These are phyloP conservation scores for Gulo gulo DNA, from an alignment of 2,113 vertebrate genomes.

Conservation along the genomic window DNA sequence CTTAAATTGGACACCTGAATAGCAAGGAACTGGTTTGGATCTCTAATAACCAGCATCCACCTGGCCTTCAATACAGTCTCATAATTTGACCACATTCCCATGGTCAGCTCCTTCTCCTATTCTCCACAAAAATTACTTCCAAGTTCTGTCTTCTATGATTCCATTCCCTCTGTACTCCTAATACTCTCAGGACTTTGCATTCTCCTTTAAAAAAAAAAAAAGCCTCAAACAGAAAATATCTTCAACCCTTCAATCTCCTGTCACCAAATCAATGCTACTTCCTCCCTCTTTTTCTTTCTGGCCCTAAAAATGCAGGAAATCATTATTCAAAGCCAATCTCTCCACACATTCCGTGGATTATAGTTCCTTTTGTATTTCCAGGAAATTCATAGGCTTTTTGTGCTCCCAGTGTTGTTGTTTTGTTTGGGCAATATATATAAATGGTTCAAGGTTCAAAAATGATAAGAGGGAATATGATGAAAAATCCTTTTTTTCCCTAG, in stretches of 20 bases:
- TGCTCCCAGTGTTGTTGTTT: neutral
- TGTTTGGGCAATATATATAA: neutral
- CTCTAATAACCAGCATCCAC: neutral
- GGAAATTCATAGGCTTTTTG: neutral
- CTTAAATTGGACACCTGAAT: neutral
- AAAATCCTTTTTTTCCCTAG: neutral
- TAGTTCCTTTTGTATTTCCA: neutral
- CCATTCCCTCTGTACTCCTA: neutral
- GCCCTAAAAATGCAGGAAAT: neutral
- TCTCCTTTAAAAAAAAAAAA: neutral
- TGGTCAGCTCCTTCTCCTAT: neutral
- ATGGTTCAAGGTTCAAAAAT: slow-evolving; percentile 31
- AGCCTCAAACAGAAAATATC: neutral
- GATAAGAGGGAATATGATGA: neutral
- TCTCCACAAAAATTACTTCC: neutral
- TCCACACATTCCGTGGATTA: neutral
- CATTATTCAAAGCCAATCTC: neutral
- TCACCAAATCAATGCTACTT: neutral
- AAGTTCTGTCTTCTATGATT: neutral
- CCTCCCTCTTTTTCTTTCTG: neutral
- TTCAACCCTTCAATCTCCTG: neutral
- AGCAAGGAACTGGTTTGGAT: neutral
- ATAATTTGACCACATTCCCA: neutral
- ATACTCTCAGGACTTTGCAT: neutral
- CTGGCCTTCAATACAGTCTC: neutral